phyloP scores from a whole-genome alignment of 1,140 invertebrate genomes.

The Ruditapes philippinarum region DNA sequence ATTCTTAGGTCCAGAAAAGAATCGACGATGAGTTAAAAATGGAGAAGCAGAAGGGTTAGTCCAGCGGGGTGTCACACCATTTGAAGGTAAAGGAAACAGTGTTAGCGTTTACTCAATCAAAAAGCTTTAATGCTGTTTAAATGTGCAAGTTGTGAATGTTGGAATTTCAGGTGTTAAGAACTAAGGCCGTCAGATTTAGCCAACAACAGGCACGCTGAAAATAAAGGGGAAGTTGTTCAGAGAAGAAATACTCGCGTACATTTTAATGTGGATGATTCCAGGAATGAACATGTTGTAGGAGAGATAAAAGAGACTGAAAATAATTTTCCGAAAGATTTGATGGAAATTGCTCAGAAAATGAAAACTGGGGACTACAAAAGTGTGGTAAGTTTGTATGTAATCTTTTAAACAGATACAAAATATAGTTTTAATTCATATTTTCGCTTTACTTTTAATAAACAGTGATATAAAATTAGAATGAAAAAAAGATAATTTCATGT shows the following conservation, averaged over 20 bases:
- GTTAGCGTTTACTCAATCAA: too few species aligned
- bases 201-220: neutral
- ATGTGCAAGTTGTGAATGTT: neutral
- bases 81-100: too few species aligned
- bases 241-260: slow-evolving; percentile 32
- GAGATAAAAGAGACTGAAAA: slow-evolving; percentile 18
- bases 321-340: slow-evolving; percentile 49
- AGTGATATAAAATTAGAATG: too few species aligned
- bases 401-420: too few species aligned
- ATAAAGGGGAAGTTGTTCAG: neutral
- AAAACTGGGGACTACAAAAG: slow-evolving; percentile 73
- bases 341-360: slow-evolving; percentile 70
- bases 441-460: too few species aligned
- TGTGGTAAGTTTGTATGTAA: slow-evolving; percentile 78
- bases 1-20: too few species aligned
- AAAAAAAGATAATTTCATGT: too few species aligned
- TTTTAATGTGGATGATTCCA: slow-evolving; percentile 17
- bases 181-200: too few species aligned
- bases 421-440: too few species aligned
- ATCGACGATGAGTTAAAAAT: too few species aligned
- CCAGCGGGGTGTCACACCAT: too few species aligned
- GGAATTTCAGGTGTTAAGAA: neutral
- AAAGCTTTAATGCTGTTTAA: neutral
- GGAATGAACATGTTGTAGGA: neutral
- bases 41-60: too few species aligned